phyloP scores from a whole-genome alignment of 2,888 invertebrate species.

The Noctua comes region DNA sequence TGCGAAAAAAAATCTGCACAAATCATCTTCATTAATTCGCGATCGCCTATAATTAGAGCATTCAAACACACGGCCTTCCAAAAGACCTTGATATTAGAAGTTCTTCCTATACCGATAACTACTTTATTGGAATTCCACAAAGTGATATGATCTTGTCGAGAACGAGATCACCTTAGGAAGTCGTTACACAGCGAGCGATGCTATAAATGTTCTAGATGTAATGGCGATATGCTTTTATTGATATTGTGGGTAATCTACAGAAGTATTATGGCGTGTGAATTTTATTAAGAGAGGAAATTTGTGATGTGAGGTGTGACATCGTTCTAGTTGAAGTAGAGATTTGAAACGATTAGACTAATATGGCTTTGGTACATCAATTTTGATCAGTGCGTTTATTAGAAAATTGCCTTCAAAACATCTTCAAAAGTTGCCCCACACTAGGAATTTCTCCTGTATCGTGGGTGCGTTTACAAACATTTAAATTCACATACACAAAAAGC shows the following conservation, averaged over 20 bases:
- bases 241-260: slow-evolving; percentile 43
- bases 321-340: slow-evolving; percentile 2
- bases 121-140: slow-evolving; percentile 60
- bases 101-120: slow-evolving; percentile 62
- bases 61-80: slow-evolving; percentile 30
- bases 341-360: neutral
- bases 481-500: too few relatives aligned
- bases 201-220: slow-evolving; percentile 58
- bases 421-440: too few relatives aligned
- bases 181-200: slow-evolving; percentile 54
- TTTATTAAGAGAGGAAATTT: neutral
- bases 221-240: slow-evolving; percentile 55
- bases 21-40: neutral
- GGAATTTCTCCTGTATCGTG: too few relatives aligned
- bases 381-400: neutral
- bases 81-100: slow-evolving; percentile 61
- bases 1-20: neutral
- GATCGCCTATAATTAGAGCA: slow-evolving; percentile 25
- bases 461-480: too few relatives aligned
- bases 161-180: slow-evolving; percentile 58
- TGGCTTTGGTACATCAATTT: neutral
- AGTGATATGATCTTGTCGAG: slow-evolving; percentile 54
- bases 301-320: neutral
- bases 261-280: slow-evolving; percentile 31
- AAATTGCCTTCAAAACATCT: neutral